Evolutionary conservation across 2,888 invertebrate genomes (phyloP).

Genomic region (Phrixothrix hirtus): DNA sequence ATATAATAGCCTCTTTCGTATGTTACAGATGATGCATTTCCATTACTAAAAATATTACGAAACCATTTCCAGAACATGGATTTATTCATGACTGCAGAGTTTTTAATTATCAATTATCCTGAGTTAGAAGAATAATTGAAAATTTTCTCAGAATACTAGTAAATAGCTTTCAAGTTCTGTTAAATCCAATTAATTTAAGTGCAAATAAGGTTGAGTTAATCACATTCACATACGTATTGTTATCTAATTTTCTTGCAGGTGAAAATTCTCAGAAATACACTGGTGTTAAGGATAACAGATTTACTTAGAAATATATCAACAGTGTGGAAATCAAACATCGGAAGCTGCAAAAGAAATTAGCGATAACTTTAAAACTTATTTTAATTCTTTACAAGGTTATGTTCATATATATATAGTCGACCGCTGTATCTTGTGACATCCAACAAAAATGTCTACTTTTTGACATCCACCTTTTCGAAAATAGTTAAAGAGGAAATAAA

Average conservation of each 20-base stretch:
- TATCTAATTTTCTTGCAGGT: slow-evolving; percentile 5
- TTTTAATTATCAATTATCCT: slow-evolving; percentile 9
- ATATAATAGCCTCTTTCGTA: not conserved
- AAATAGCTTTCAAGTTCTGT: not conserved
- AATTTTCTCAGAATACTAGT: slow-evolving; percentile 3
- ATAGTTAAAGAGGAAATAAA: no score
- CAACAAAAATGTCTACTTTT: no score
- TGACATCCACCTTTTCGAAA: no score
- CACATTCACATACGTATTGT: slow-evolving; percentile 3
- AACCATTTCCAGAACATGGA: slow-evolving; percentile 3
- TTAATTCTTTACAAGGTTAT: no score
- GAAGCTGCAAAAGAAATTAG: not conserved
- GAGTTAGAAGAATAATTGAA: slow-evolving; percentile 6
- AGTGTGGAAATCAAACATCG: slow-evolving; percentile 2
- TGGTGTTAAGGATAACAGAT: not conserved
- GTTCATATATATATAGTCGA: no score
- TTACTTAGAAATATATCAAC: not conserved
- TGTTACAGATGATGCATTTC: slow-evolving; percentile 5
- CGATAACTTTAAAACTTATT: slow-evolving; percentile 6
- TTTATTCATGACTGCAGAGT: slow-evolving; percentile 3
- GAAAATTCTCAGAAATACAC: not conserved
- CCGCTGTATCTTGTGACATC: no score
- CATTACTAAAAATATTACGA: slow-evolving; percentile 1
- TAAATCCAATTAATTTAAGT: slow-evolving; percentile 8
- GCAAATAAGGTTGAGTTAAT: slow-evolving; percentile 8